Evolutionary conservation across 2,888 invertebrate genomes (phyloP).

Genomic region (Nesidiocoris tenuis): DNA sequence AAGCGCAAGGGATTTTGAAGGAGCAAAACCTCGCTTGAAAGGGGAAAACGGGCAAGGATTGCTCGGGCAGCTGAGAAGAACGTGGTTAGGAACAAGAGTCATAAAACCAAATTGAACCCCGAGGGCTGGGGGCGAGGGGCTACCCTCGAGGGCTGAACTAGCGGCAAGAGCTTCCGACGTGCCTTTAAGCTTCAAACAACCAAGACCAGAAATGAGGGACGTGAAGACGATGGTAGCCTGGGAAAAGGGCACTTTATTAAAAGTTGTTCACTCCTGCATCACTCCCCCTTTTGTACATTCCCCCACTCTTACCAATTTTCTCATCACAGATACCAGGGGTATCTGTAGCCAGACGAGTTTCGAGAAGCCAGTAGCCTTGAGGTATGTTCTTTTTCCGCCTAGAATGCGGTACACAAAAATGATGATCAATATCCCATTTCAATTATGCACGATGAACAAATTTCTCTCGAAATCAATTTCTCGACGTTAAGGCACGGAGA

Average conservation of each 20-base stretch:
- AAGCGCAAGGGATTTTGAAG: background rate
- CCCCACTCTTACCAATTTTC: slow-evolving; percentile 19
- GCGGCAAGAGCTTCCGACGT: background rate
- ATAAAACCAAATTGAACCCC: slow-evolving; percentile 43
- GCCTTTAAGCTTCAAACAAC: slow-evolving; percentile 20
- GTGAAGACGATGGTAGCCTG: background rate
- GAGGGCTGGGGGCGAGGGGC: slow-evolving; percentile 10
- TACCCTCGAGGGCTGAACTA: slow-evolving; percentile 7
- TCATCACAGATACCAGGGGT: background rate
- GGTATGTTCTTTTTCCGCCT: no score
- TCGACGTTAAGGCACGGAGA: no score
- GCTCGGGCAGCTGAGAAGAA: slow-evolving; percentile 5
- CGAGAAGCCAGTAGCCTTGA: no score
- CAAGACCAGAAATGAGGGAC: background rate
- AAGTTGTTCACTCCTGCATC: slow-evolving; percentile 33
- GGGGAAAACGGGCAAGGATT: background rate
- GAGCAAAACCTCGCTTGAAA: background rate
- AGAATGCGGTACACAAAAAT: no score
- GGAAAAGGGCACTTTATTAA: slow-evolving; percentile 35
- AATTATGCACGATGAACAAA: no score
- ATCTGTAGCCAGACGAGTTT: no score
- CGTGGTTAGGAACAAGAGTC: slow-evolving; percentile 29
- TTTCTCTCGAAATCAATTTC: no score
- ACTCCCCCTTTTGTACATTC: background rate
- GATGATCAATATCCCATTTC: no score